Evolutionary conservation across 2,113 vertebrate genomes (phyloP), one percentile per base, ranked within the genome.

Genomic region (Carettochelys insculpta): DNA sequence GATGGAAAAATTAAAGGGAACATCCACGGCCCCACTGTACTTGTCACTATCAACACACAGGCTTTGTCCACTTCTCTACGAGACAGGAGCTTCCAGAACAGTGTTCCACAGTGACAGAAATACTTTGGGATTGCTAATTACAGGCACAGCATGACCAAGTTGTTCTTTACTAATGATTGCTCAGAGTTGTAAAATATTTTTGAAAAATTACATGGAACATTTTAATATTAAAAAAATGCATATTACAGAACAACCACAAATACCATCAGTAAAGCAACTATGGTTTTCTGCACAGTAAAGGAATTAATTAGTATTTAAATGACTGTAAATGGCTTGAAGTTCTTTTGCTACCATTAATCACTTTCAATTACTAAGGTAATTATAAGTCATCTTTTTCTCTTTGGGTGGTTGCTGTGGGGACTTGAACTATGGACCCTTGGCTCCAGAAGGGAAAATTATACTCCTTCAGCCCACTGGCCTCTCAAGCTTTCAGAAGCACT

Each of bases 301-400:
- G 95, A 96, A 96, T 96, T 95, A 91, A 97, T 96, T 94, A 96
- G 94, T 96, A 90, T 96, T 96, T 97, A 97, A 68, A 97, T 97
- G 96, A 96, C 90, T 50, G 96, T 92, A 97, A 97, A 97, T 94
- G 20, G 96, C 97, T 97, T 19, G 17, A 97, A 97, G 97, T 97
- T 96, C 95, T 97, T 96, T 97, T 79, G 88, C 96, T 97, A 61
- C 96, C 95, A 96, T 97, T 96, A 97, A 96, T 97, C 97, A 97
- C 94, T 97, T 96, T 92, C 95, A 96, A 97, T 97, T 97, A 96
- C 1, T 87, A 93, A 78, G 88, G 95, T 96, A 97, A 97, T 97
- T 97, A 97, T 38, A 95, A 96, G 86, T 85, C 96, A 94, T 95
- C 88, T 94, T 93, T n/a, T 68, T 90, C 97, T 96, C 96, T 96